A percentile compares a stretch with the other conserved stretches of the same genome.
Conservation (phyloP, 2,888 invertebrate species). For the Cheilosia impressa region DNA sequence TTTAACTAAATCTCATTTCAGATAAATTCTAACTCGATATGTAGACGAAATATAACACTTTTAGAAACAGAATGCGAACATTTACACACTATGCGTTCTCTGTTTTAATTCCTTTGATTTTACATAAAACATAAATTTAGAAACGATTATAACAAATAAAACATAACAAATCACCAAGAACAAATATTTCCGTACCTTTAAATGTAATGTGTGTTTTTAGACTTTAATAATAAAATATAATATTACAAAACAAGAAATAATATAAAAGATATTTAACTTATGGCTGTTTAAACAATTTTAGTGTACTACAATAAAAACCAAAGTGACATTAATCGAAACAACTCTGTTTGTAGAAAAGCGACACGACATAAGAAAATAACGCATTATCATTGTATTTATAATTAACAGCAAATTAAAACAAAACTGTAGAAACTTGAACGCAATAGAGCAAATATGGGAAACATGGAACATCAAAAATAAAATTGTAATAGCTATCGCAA, state of each 20-base stretch:
- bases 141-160: constrained; percentile 13
- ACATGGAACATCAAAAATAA: constrained; percentile 27
- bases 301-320: constrained; percentile 61
- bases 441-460: constrained; percentile 53
- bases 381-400: constrained; percentile 12
- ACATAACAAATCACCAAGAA: constrained; percentile 54
- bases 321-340: constrained; percentile 19
- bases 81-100: constrained; percentile 19
- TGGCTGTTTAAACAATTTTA: constrained; percentile 74
- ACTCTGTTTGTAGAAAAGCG: constrained; percentile 31
- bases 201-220: constrained; percentile 75
- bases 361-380: not conserved
- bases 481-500: constrained; percentile 45
- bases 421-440: constrained; percentile 21
- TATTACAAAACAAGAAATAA: constrained; percentile 39
- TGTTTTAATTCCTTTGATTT: constrained; percentile 11
- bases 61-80: constrained; percentile 18
- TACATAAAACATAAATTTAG: constrained; percentile 7
- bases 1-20: not conserved
- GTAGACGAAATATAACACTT: constrained; percentile 49
- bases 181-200: constrained; percentile 74
- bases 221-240: constrained; percentile 41
- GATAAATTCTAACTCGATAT: constrained; percentile 31
- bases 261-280: constrained; percentile 69
- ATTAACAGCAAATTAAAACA: constrained; percentile 11